Percentiles rank a stretch among this genome's conserved stretches.
These are phyloP conservation scores for Hozukius guyotensis DNA, from an alignment of 2,797 vertebrate genomes.

Conservation along the genomic window DNA sequence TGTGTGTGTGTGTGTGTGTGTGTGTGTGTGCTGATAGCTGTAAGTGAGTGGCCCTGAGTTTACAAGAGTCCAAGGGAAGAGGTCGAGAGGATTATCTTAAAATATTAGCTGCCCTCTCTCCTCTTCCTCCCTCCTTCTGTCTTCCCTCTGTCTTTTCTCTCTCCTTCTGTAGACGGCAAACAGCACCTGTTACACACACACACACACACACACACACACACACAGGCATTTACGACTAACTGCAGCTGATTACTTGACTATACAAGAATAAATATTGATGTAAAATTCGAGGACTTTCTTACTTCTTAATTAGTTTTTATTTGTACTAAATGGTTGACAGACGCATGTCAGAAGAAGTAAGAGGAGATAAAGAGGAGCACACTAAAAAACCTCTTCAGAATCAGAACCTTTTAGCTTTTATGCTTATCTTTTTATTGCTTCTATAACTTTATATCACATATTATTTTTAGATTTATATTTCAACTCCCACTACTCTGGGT, in stretches of 20 bases:
- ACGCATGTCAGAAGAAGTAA: not conserved
- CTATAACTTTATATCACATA: not conserved
- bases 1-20: not conserved
- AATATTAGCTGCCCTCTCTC: slow-evolving; percentile 66
- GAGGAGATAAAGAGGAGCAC: not conserved
- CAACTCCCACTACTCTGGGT: not conserved
- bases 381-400: not conserved
- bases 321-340: not conserved
- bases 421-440: not conserved
- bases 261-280: not conserved
- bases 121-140: slow-evolving; percentile 21
- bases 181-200: slow-evolving; percentile 60
- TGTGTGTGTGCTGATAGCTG: slow-evolving; percentile 34
- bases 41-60: slow-evolving; percentile 59
- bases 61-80: slow-evolving; percentile 44
- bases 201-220: slow-evolving; percentile 3
- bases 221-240: not conserved
- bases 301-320: not conserved
- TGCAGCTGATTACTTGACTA: not conserved
- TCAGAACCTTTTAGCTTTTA: not conserved
- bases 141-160: not conserved
- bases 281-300: not conserved
- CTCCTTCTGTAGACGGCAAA: slow-evolving; percentile 5
- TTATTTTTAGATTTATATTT: not conserved
- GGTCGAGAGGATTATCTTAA: slow-evolving; percentile 81